Conservation (phyloP, 2,113 vertebrate genomes). For the Zonotrichia leucophrys region DNA sequence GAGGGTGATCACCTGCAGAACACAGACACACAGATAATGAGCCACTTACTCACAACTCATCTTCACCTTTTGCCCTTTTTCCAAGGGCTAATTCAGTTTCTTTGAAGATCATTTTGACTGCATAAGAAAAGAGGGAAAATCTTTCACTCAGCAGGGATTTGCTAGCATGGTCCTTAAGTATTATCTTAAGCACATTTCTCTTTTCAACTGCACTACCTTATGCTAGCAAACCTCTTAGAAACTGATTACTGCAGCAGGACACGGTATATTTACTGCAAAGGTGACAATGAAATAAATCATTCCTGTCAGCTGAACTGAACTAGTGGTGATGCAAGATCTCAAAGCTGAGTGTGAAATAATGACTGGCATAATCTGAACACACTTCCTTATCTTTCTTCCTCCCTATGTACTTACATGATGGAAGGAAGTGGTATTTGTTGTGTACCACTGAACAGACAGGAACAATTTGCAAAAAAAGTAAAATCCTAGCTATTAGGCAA, state of each 20-base stretch:
- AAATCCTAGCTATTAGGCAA: not conserved
- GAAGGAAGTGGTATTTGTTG: not conserved
- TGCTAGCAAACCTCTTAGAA: not conserved
- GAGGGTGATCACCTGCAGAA: slow-evolving; percentile 86
- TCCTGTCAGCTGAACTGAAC: not conserved
- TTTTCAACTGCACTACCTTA: not conserved
- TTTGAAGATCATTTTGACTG: not conserved
- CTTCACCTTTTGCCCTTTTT: not conserved
- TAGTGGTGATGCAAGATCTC: not conserved
- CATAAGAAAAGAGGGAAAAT: not conserved
- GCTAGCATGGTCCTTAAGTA: not conserved
- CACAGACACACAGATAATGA: not conserved
- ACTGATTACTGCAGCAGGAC: not conserved
- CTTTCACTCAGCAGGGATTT: not conserved
- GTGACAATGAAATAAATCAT: not conserved
- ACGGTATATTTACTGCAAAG: not conserved
- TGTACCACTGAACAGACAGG: not conserved
- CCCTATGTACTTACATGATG: not conserved
- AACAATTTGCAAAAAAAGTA: not conserved
- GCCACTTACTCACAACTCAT: not conserved
- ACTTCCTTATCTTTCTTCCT: not conserved
- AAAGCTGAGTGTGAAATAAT: not conserved
- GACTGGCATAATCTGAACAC: not conserved
- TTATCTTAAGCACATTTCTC: not conserved
- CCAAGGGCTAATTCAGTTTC: not conserved